These are phyloP conservation scores for Ladona fulva DNA, from an alignment of 1,140 invertebrate species.

Conservation along the genomic window DNA sequence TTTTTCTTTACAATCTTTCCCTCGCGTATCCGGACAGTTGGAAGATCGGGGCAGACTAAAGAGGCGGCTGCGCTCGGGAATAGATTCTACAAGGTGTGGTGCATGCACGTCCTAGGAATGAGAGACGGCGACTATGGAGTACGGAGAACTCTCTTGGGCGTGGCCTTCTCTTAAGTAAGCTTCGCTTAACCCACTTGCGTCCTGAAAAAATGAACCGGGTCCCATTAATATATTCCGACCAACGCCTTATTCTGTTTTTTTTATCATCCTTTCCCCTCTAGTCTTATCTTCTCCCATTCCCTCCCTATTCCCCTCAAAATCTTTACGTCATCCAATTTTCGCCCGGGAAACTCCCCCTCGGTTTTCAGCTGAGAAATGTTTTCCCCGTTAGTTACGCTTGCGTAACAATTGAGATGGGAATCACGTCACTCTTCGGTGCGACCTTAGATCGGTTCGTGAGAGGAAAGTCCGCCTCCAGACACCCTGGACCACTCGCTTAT, in stretches of 20 bases:
- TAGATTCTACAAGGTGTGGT: too few species aligned
- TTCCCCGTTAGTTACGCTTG: too few species aligned
- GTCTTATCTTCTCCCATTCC: not conserved
- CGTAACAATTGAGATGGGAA: not conserved
- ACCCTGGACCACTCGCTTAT: not conserved
- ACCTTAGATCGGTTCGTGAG: not conserved
- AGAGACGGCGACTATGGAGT: too few species aligned
- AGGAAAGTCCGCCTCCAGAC: not conserved
- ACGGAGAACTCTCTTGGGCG: not conserved
- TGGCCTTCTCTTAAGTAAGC: not conserved
- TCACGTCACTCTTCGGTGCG: not conserved
- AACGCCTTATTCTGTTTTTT: not conserved
- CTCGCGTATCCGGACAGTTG: not conserved
- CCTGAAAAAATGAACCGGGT: not conserved
- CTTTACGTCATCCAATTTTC: not conserved
- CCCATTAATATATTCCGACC: not conserved
- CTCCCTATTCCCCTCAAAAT: not conserved
- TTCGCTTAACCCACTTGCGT: not conserved
- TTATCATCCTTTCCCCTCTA: not conserved
- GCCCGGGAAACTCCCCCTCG: not conserved
- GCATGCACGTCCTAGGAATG: too few species aligned
- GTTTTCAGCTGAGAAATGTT: not conserved
- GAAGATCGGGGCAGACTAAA: not conserved
- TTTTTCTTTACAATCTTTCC: too few species aligned
- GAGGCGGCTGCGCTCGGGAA: too few species aligned